These are phyloP conservation scores for Hypselothyrea guttata DNA, from an alignment of 2,888 invertebrate species.

Conservation along the genomic window DNA sequence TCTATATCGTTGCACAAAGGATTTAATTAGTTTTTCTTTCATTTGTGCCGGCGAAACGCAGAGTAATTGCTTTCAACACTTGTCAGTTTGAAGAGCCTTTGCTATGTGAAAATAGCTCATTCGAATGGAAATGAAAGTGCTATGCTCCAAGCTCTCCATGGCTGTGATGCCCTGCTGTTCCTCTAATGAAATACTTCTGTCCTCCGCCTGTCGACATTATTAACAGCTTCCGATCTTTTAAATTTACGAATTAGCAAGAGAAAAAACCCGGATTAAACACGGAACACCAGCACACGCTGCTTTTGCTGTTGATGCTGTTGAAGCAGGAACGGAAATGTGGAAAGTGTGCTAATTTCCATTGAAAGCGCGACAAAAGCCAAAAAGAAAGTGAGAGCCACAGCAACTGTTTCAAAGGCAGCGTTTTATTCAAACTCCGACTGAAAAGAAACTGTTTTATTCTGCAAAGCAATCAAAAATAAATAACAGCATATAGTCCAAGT, in stretches of 20 bases:
- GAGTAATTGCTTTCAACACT: conserved; percentile 69
- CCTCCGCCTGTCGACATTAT: conserved; percentile 71
- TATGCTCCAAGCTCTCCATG: conserved; percentile 2
- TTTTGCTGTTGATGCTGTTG: conserved; percentile 5
- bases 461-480: conserved; percentile 13
- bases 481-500: conserved; percentile 13
- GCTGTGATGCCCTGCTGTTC: conserved; percentile 15
- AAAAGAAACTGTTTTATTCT: conserved; percentile 26
- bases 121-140: conserved; percentile 34
- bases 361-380: conserved; percentile 24
- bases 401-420: conserved; percentile 19
- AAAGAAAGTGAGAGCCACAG: conserved; percentile 37
- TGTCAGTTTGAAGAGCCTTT: conserved; percentile 27
- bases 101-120: conserved; percentile 35
- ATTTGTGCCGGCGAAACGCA: conserved; percentile 53
- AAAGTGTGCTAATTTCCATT: conserved; percentile 67
- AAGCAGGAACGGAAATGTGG: conserved; percentile 34
- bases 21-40: conserved; percentile 81
- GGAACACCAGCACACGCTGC: conserved; percentile 24
- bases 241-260: conserved; percentile 49
- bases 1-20: conserved; percentile 66
- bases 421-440: conserved; percentile 54
- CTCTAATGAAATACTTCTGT: conserved; percentile 74
- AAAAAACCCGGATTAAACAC: conserved; percentile 27
- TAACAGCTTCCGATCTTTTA: conserved; percentile 69